Evolutionary conservation across 2,113 vertebrate genomes (phyloP).

Genomic region (Nesoenas mayeri): DNA sequence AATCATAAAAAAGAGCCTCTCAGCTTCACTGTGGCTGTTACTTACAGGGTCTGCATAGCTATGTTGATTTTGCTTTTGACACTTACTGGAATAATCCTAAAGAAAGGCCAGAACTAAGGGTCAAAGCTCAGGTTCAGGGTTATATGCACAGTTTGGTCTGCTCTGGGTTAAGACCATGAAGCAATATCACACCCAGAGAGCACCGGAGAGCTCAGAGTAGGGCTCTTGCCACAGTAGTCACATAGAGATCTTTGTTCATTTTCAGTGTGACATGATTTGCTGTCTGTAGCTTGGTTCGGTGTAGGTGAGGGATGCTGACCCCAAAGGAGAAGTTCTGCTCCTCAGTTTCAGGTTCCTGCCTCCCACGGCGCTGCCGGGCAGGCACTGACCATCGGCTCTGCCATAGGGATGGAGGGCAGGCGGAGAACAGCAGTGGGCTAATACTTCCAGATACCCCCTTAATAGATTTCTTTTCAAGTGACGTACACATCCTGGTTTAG

Average conservation of each 20-base stretch:
- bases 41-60: neutral
- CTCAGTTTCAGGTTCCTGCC: fast-evolving
- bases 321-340: neutral
- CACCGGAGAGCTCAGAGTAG: neutral
- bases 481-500: neutral
- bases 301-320: neutral
- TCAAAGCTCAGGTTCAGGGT: neutral
- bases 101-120: neutral
- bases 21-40: neutral
- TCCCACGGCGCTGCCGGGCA: neutral
- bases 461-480: neutral
- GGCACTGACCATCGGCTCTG: neutral
- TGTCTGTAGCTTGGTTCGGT: neutral
- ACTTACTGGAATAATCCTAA: neutral
- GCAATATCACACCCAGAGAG: neutral
- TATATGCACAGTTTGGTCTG: neutral
- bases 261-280: neutral
- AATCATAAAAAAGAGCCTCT: conserved; percentile 3
- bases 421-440: too few species aligned
- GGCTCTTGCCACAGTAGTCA: neutral
- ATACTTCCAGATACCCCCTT: neutral
- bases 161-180: neutral
- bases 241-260: neutral
- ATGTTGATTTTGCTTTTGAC: neutral
- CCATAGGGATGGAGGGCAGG: neutral